Evolutionary conservation across 2,797 vertebrate species (phyloP).

Genomic region (Siniperca scherzeri): DNA sequence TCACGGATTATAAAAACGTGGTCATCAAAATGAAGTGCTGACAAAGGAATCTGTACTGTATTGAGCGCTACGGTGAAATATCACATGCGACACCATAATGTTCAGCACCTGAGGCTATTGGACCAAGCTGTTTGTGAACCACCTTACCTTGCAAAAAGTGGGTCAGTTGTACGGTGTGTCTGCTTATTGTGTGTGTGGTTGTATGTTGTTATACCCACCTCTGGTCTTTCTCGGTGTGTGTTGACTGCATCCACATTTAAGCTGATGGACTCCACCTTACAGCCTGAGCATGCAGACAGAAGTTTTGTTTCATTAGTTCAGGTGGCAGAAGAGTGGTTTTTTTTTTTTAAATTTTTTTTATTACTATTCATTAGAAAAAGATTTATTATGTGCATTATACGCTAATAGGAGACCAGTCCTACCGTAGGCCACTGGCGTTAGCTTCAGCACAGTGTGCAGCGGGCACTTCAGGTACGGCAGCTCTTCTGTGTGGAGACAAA

Average conservation of each 20-base stretch:
- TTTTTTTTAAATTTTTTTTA: too few species aligned
- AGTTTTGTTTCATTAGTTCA: constrained; percentile 19
- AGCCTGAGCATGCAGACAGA: constrained; percentile 80
- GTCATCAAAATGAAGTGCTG: neutral
- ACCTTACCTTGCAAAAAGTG: neutral
- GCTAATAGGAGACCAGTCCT: constrained; percentile 25
- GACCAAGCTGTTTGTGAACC: neutral
- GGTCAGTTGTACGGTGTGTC: constrained; percentile 58
- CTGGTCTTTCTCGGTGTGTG: constrained; percentile 89
- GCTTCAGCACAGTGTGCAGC: constrained; percentile 95
- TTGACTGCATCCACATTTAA: constrained; percentile 91
- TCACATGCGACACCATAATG: neutral
- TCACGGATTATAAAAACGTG: neutral
- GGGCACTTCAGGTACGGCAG: constrained; percentile 98
- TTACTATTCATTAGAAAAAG: neutral
- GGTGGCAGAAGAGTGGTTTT: neutral
- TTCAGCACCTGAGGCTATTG: neutral
- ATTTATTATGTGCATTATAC: neutral
- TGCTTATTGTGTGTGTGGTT: constrained; percentile 74
- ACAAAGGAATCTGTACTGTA: neutral
- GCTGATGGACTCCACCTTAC: constrained; percentile 91
- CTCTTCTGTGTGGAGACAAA: constrained; percentile 85
- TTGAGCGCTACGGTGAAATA: too few species aligned
- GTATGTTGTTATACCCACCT: constrained; percentile 80
- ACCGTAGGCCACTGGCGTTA: constrained; percentile 98